Evolutionary conservation across 2,888 invertebrate species (phyloP), one percentile per base, ranked within the genome.

Genomic region (Ptilodon capucinus): DNA sequence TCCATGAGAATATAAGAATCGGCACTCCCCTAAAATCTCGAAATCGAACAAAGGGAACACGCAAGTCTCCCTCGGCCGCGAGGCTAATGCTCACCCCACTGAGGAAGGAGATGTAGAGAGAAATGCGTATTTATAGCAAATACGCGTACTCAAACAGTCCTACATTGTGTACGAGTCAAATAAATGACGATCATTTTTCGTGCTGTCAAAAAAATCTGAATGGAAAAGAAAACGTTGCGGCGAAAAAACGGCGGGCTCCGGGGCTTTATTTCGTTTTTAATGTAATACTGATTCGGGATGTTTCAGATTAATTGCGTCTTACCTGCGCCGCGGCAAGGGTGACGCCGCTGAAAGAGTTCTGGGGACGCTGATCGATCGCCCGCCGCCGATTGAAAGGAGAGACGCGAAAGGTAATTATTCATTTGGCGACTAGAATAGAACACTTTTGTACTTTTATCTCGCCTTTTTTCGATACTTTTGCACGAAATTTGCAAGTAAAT

Each of bases 111-210:
- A 89, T 86, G 88, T 82, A 84, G 86, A 91, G 89, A 91, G 91
- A 90, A 91, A 91, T 91, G 76, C 89, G 90, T 91, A 91, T 91
- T 91, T 91, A 91, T 91, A 91, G 91, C 91, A 91, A 91, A 91
- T 91, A 91, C 90, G 89, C 87, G 88, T 91, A 91, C 91, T 91
- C 91, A 91, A 91, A 91, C 91, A 91, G 90, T 85, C 87, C 86
- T 86, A 91, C 91, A 91, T 91, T 91, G 91, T 91, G 89, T 91
- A 87, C 89, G 91, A 91, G 86, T 89, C 90, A 88, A 91, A 91
- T 91, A 91, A 91, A 91, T 91, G 91, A 89, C 79, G 70, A 81
- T 90, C 87, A 91, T 91, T 91, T 91, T 86, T 91, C 91, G 89
- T 86, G 79, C 84, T 91, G 91, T 91, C 91, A 91, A 91, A 91